Conservation (phyloP, 1,140 invertebrate genomes). For the Cydia strobilella region DNA sequence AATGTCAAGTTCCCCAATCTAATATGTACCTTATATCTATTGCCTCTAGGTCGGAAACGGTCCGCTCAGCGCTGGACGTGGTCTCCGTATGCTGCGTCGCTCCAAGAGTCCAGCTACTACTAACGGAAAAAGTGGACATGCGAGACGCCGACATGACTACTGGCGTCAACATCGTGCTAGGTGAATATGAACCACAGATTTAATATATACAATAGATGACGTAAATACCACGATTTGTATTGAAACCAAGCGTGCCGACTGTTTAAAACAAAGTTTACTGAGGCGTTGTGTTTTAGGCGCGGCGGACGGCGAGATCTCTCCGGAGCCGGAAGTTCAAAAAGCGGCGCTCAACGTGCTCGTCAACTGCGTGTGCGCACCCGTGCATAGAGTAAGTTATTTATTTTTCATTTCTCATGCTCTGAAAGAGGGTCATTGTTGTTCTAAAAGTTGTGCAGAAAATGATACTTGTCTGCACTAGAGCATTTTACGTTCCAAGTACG, state of each 20-base stretch:
- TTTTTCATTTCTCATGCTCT: no score
- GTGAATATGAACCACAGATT: conserved; percentile 47
- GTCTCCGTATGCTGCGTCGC: conserved; percentile 94
- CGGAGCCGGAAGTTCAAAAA: conserved; percentile 94
- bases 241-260: no score
- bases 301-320: conserved; percentile 93
- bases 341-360: conserved; percentile 93
- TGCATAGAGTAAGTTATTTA: conserved; percentile 84
- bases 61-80: conserved; percentile 93
- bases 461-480: no score
- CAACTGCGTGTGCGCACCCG: conserved; percentile 96
- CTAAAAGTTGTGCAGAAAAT: no score
- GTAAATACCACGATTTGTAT: no score
- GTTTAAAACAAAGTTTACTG: no score
- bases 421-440: no score
- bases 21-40: conserved; percentile 10
- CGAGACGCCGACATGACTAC: conserved; percentile 87
- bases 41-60: conserved; percentile 89
- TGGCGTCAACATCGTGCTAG: conserved; percentile 87
- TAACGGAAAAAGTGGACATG: conserved; percentile 90
- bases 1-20: no score
- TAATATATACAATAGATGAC: no score
- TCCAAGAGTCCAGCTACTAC: conserved; percentile 90
- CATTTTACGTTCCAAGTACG: no score
- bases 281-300: conserved; percentile 87